phyloP scores from a whole-genome alignment of 64 coral and sea anemone species.

The Pocillopora damicornis region DNA sequence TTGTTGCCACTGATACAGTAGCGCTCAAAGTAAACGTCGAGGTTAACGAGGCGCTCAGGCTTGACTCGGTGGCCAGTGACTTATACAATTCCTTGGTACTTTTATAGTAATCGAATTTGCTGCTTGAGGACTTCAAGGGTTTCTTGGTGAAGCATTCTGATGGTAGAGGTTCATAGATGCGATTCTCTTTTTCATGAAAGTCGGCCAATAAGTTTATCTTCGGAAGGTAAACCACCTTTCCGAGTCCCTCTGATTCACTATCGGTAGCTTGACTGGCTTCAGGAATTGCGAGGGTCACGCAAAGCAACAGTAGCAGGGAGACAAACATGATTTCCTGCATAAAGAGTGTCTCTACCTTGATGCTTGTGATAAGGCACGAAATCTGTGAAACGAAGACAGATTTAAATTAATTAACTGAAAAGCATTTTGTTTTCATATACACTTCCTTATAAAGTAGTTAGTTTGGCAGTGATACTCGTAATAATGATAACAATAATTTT shows the following conservation, averaged over 20 bases:
- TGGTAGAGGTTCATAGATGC: background rate
- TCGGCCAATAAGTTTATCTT: background rate
- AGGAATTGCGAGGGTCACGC: background rate
- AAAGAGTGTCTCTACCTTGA: too few relatives aligned
- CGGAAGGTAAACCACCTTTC: constrained; percentile 12
- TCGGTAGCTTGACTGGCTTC: too few relatives aligned
- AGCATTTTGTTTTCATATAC: too few relatives aligned
- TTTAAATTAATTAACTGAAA: too few relatives aligned
- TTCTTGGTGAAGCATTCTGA: background rate
- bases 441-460: too few relatives aligned
- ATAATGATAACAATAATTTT: too few relatives aligned
- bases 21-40: background rate
- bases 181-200: background rate
- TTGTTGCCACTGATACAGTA: background rate
- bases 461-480: too few relatives aligned
- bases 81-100: background rate
- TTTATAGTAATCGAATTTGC: background rate
- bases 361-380: too few relatives aligned
- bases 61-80: background rate
- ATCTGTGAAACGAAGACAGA: too few relatives aligned
- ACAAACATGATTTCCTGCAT: background rate
- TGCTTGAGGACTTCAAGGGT: background rate
- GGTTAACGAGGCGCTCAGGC: background rate
- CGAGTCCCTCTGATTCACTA: background rate
- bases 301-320: background rate